These are phyloP conservation scores for Avahi laniger DNA, from an alignment of 2,797 vertebrate genomes.

Conservation along the genomic window DNA sequence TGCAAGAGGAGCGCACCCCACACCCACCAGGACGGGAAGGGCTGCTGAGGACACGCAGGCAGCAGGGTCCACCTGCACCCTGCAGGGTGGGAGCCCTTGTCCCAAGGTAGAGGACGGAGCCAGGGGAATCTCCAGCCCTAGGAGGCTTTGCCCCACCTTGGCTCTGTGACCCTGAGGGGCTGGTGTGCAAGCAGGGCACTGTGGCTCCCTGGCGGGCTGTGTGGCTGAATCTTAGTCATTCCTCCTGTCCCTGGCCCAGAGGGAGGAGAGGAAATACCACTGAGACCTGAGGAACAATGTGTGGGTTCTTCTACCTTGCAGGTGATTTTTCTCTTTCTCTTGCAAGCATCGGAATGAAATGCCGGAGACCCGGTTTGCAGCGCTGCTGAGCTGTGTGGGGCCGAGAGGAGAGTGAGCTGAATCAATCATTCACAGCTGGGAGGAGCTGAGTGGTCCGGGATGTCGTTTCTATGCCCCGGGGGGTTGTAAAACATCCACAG, in stretches of 20 bases:
- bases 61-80: not conserved
- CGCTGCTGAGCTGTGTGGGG: not conserved
- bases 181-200: accelerated
- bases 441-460: not conserved
- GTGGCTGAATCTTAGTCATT: not conserved
- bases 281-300: not conserved
- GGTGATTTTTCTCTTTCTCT: constrained; percentile 18
- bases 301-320: not conserved
- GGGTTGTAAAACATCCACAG: not conserved
- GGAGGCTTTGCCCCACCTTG: not conserved
- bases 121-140: not conserved
- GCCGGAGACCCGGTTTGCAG: not conserved
- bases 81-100: not conserved
- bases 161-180: not conserved
- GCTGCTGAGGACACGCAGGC: not conserved
- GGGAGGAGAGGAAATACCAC: not conserved
- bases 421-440: not conserved
- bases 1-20: accelerated
- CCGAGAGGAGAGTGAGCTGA: not conserved
- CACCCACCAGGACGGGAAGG: not conserved
- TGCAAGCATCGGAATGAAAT: not conserved
- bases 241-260: not conserved
- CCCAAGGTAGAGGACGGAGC: not conserved
- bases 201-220: not conserved
- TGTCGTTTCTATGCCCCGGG: not conserved